phyloP scores from a whole-genome alignment of 1,140 invertebrate species.

The Nasonia vitripennis region DNA sequence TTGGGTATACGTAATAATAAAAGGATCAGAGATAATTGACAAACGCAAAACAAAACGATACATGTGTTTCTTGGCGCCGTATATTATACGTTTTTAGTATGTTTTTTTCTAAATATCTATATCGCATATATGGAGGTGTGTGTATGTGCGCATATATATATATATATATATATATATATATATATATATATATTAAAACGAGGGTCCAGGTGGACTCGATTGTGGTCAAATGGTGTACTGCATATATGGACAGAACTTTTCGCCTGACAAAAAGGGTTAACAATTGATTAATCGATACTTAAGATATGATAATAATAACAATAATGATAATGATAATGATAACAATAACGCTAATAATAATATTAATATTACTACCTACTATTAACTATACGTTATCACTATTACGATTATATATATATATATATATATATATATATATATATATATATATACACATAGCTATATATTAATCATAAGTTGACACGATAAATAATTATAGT shows the following conservation, averaged over 20 bases:
- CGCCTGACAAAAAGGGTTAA: conserved; percentile 59
- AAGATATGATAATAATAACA: conserved; percentile 68
- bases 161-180: not conserved
- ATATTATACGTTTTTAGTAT: conserved; percentile 48
- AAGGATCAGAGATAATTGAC: conserved; percentile 45
- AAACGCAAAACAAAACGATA: not conserved
- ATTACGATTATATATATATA: conserved; percentile 52
- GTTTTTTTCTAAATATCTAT: conserved; percentile 53
- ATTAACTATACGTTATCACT: conserved; percentile 48
- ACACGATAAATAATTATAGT: conserved; percentile 66
- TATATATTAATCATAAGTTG: conserved; percentile 69
- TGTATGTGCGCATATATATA: conserved; percentile 25
- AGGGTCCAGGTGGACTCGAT: conserved; percentile 41
- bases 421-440: conserved; percentile 59
- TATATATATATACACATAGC: conserved; percentile 59
- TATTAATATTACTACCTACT: conserved; percentile 58
- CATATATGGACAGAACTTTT: conserved; percentile 26
- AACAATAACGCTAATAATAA: conserved; percentile 54
- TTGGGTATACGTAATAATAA: not conserved
- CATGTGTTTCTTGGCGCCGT: conserved; percentile 49
- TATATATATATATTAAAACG: conserved; percentile 67
- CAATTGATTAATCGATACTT: conserved; percentile 73
- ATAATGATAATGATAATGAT: conserved; percentile 45
- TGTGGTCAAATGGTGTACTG: conserved; percentile 45
- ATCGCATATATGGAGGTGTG: not conserved